These are phyloP conservation scores for Grus americana DNA, from an alignment of 2,113 vertebrate genomes.

Conservation along the genomic window DNA sequence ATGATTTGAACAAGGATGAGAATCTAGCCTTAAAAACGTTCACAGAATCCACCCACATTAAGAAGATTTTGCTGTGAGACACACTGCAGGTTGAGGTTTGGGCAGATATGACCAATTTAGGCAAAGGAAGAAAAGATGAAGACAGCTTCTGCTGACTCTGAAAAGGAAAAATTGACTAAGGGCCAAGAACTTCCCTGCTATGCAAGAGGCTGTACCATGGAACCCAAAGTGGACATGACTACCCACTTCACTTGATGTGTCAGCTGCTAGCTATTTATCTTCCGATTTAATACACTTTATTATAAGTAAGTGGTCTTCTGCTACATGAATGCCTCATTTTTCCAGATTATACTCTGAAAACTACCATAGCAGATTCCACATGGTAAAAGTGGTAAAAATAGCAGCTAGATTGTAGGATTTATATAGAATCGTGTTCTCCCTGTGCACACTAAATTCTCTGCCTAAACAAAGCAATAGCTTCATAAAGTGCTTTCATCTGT, in stretches of 20 bases:
- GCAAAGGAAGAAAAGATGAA: constrained; percentile 1
- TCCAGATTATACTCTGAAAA: neutral
- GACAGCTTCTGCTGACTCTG: neutral
- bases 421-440: neutral
- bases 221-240: neutral
- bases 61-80: neutral
- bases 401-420: neutral
- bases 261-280: constrained; percentile 3
- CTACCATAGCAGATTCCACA: neutral
- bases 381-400: neutral
- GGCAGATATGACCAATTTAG: constrained; percentile 39
- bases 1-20: constrained; percentile 1
- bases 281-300: neutral
- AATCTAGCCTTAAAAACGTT: neutral
- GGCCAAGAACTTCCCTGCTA: neutral
- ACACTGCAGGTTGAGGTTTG: constrained; percentile 13
- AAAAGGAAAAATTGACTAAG: neutral
- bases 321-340: constrained; percentile 4
- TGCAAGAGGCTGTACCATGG: neutral
- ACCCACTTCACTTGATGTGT: neutral
- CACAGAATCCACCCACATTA: neutral
- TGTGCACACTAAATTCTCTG: neutral
- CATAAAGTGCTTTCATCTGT: neutral
- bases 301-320: neutral
- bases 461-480: neutral